Evolutionary conservation across 2,888 invertebrate species (phyloP).

Genomic region (Diarsia mendica): DNA sequence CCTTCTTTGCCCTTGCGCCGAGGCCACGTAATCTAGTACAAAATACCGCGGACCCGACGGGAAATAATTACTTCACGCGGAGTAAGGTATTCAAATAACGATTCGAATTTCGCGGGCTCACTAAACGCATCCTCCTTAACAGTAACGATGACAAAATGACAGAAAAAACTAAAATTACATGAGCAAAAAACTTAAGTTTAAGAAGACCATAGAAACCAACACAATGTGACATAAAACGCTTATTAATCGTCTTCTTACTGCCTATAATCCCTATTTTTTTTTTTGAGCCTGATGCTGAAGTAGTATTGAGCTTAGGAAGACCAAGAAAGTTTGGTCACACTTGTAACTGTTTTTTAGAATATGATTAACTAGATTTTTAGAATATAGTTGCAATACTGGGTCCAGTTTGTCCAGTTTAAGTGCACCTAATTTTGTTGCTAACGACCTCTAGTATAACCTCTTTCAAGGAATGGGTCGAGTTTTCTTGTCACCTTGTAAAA

Average conservation of each 20-base stretch:
- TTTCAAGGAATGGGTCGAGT: no score
- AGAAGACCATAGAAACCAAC: not conserved
- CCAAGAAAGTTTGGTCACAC: not conserved
- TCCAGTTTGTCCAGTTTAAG: no score
- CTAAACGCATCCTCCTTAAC: not conserved
- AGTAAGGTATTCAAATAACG: no score
- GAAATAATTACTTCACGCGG: no score
- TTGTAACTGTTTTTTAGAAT: no score
- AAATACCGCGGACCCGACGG: no score
- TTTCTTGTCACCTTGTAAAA: no score
- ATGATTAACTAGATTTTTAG: not conserved
- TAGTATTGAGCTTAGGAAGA: not conserved
- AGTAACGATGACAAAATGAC: not conserved
- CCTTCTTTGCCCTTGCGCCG: no score
- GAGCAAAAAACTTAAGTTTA: slow-evolving; percentile 15
- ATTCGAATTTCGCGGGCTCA: no score
- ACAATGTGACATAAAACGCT: not conserved
- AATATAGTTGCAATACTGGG: not conserved
- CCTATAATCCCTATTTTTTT: not conserved
- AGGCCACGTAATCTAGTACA: no score
- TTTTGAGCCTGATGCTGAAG: not conserved
- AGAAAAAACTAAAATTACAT: slow-evolving; percentile 18
- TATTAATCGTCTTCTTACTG: slow-evolving; percentile 1
- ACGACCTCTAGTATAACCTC: no score
- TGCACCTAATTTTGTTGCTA: no score